phyloP scores from a whole-genome alignment of 2,888 invertebrate species.

The Erannis defoliaria region DNA sequence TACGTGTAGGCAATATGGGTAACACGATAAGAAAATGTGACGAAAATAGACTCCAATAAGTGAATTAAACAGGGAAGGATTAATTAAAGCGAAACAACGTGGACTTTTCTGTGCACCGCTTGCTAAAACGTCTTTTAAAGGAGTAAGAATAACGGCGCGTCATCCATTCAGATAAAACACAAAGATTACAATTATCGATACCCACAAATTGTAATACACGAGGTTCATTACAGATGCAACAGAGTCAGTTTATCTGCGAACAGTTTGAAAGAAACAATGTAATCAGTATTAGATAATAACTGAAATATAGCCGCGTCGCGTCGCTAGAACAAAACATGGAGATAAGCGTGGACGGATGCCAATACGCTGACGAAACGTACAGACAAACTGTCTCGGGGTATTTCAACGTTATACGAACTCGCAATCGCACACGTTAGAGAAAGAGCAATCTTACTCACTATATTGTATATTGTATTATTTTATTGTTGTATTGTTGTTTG shows the following conservation, averaged over 20 bases:
- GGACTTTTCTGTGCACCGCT: too few species aligned
- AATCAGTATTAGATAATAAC: constrained; percentile 29
- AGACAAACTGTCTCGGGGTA: constrained; percentile 63
- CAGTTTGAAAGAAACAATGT: constrained; percentile 14
- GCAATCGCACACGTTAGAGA: constrained; percentile 12
- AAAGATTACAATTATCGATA: background rate
- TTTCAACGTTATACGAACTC: constrained; percentile 42
- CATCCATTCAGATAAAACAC: background rate
- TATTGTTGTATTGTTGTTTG: too few species aligned
- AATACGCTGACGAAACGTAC: constrained; percentile 57
- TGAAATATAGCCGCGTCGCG: constrained; percentile 20
- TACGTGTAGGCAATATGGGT: constrained; percentile 6
- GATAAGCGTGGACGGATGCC: constrained; percentile 61
- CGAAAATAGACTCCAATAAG: background rate
- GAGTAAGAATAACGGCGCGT: too few species aligned
- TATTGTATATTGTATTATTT: too few species aligned
- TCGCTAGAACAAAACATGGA: constrained; percentile 42
- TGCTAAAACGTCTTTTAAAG: background rate
- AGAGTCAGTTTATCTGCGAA: constrained; percentile 13
- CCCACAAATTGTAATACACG: too few species aligned
- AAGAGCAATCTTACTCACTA: constrained; percentile 17
- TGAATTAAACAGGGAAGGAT: background rate
- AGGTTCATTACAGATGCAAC: constrained; percentile 10
- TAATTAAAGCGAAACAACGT: background rate
- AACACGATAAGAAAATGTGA: background rate